Percentiles rank a stretch among this genome's conserved stretches.
phyloP scores from a whole-genome alignment of 2,888 invertebrate species.

The Tenodera sinensis region DNA sequence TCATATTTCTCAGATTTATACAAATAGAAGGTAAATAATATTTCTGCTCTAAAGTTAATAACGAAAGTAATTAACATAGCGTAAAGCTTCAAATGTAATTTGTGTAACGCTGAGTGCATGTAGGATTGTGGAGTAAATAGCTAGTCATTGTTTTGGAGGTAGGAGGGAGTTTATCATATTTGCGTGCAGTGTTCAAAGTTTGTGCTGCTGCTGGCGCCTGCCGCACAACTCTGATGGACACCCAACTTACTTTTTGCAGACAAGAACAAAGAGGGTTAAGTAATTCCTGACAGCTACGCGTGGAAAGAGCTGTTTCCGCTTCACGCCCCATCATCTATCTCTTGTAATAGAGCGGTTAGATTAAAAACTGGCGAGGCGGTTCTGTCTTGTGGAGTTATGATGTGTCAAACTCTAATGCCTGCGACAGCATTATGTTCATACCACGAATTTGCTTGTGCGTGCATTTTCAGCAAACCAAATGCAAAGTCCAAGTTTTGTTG shows the following conservation, averaged over 20 bases:
- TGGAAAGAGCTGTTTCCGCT: neutral
- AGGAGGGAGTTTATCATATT: too few species aligned
- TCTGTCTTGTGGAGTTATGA: neutral
- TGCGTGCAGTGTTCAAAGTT: too few species aligned
- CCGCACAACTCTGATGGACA: neutral
- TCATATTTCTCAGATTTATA: too few species aligned
- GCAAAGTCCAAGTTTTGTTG: neutral
- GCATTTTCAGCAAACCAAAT: neutral
- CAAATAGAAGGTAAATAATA: too few species aligned
- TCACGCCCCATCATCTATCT: neutral
- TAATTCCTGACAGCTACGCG: neutral
- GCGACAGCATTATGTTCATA: neutral
- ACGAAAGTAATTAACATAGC: too few species aligned
- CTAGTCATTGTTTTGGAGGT: too few species aligned
- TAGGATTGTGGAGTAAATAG: too few species aligned
- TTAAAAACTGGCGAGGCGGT: neutral
- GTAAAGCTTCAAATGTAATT: too few species aligned
- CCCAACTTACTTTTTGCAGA: neutral
- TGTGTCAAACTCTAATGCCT: too few species aligned
- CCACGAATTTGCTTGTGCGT: neutral
- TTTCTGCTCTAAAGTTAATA: too few species aligned
- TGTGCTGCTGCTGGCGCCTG: too few species aligned
- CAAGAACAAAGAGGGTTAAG: neutral
- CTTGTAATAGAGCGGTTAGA: neutral
- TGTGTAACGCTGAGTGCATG: too few species aligned